Percentiles rank a stretch among this genome's conserved stretches.
These are phyloP conservation scores for Marisa cornuarietis DNA, from an alignment of 1,140 invertebrate genomes.

Conservation along the genomic window DNA sequence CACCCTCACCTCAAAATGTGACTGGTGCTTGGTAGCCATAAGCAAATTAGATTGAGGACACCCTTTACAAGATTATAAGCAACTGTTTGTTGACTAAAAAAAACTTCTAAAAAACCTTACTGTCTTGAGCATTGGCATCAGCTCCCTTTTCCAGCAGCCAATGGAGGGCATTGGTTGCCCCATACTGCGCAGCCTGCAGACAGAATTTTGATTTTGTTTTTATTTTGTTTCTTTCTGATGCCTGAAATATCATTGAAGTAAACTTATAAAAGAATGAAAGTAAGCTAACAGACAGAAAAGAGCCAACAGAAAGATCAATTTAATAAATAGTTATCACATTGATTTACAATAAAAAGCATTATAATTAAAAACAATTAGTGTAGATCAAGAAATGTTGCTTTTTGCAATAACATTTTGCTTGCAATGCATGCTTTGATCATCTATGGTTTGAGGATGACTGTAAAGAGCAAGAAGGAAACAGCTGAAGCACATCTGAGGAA, in stretches of 20 bases:
- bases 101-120: constrained; percentile 41
- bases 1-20: too few species aligned
- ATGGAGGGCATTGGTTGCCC: constrained; percentile 56
- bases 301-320: too few species aligned
- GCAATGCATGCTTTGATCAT: background rate
- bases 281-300: background rate
- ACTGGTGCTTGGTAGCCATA: too few species aligned
- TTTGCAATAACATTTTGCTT: background rate
- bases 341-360: too few species aligned
- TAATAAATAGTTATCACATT: too few species aligned
- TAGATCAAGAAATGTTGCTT: too few species aligned
- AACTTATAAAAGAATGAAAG: background rate
- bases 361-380: too few species aligned
- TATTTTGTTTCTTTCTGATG: background rate
- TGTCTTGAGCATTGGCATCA: constrained; percentile 58
- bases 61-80: background rate
- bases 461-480: background rate
- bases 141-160: constrained; percentile 62
- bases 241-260: background rate
- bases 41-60: background rate
- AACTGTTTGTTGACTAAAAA: background rate
- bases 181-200: constrained; percentile 57
- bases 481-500: background rate
- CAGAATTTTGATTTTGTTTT: constrained; percentile 1
- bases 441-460: background rate